Evolutionary conservation across 1,140 invertebrate genomes (phyloP).

Genomic region (Brachionus paranguensis): DNA sequence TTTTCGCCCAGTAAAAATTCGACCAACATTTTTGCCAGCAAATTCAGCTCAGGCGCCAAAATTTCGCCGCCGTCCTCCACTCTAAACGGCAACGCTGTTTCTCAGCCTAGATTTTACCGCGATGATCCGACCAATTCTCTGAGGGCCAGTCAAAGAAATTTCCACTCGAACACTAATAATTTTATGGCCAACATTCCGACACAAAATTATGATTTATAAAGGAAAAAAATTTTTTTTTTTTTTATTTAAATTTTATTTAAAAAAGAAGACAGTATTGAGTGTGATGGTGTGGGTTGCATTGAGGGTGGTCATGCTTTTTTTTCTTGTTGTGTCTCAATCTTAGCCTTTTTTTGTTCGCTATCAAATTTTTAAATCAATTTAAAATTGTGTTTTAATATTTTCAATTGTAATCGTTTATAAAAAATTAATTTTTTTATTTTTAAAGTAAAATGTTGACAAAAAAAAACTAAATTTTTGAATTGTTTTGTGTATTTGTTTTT

Average conservation of each 20-base stretch:
- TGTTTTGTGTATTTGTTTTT: not conserved
- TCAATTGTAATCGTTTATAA: not conserved
- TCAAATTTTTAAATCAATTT: not conserved
- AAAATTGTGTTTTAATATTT: not conserved
- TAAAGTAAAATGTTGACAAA: not conserved
- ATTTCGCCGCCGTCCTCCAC: slow-evolving; percentile 3
- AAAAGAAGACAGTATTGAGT: too few relatives aligned
- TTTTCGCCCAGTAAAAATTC: slow-evolving; percentile 4
- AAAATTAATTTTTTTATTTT: not conserved
- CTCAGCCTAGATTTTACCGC: not conserved
- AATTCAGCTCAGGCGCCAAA: not conserved
- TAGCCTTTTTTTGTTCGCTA: not conserved
- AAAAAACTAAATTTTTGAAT: not conserved
- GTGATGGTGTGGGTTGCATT: too few relatives aligned
- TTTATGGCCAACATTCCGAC: not conserved
- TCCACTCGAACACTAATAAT: not conserved
- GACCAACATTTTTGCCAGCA: not conserved
- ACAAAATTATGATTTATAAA: not conserved
- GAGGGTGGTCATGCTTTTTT: too few relatives aligned
- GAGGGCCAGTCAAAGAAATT: slow-evolving; percentile 9
- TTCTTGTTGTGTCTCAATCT: too few relatives aligned
- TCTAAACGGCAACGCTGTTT: not conserved
- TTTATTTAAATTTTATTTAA: not conserved
- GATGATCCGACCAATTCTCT: not conserved
- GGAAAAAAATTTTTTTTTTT: not conserved